Conservation (phyloP, 1,140 invertebrate species). For the Scaptodrosophila lebanonensis region DNA sequence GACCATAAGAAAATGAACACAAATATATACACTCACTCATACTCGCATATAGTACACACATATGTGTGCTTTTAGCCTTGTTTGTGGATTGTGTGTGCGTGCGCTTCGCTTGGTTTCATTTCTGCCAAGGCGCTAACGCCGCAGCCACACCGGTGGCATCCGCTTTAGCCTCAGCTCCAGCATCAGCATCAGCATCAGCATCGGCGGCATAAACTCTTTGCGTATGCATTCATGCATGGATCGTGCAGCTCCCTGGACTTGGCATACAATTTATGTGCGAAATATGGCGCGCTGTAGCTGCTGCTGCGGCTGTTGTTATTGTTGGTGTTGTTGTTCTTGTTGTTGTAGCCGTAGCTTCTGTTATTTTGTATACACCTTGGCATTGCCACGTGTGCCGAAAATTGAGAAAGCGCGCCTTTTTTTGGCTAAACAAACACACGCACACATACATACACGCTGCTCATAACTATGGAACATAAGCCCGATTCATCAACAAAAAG, state of each 20-base stretch:
- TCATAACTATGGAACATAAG: no score
- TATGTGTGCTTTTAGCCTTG: constrained; percentile 11
- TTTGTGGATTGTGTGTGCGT: constrained; percentile 4
- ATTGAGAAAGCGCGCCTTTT: no score
- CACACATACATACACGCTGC: no score
- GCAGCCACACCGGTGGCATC: no score
- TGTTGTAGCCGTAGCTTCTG: constrained; percentile 15
- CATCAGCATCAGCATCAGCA: no score
- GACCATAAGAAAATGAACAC: constrained; percentile 6
- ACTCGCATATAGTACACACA: neutral
- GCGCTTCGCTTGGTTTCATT: constrained; percentile 17
- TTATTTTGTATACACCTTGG: constrained; percentile 7
- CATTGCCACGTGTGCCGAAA: no score
- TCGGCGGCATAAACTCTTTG: constrained; percentile 60
- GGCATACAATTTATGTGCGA: constrained; percentile 70
- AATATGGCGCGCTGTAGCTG: constrained; percentile 72
- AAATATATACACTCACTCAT: constrained; percentile 4
- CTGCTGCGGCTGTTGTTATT: no score
- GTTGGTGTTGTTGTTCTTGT: no score
- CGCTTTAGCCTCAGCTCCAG: no score
- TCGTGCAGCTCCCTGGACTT: constrained; percentile 36
- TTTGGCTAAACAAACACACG: no score
- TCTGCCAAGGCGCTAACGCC: constrained; percentile 34
- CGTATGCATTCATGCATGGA: constrained; percentile 69
- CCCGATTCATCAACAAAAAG: no score